Base-by-base conservation (phyloP, 2,113 vertebrate genomes). In the Leucopsar rothschildi region DNA sequence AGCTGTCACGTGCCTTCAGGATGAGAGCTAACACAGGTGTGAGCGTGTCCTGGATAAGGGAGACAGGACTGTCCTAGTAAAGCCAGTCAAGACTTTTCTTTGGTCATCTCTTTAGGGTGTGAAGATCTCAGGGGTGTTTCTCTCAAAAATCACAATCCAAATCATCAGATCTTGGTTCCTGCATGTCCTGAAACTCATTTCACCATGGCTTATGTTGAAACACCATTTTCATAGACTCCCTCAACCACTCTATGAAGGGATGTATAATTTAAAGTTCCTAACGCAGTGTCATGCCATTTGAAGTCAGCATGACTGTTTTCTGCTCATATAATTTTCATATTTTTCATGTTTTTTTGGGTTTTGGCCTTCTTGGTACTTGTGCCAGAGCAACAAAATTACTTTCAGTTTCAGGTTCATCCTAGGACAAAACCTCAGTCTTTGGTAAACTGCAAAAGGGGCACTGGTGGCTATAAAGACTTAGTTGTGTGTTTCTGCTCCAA, bases 21-120 rank as follows among this genome's bases (percentile, higher is more conserved):
- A 31, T 5, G 27, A 33, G 45, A 40, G 39, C 31, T 55, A 15
- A 7, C 9, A 5, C 1, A 40, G 50, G 8, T 1, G 1, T 15
- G 25, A 64, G 10, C 44, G 3, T 1, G 0, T 29, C 66, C 45
- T 56, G 52, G 29, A 2, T 5, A 22, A 25, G 3, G 1, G 10
- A 20, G 11, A 37, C 12, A 10, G 27, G 14, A 27, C 59, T 55
- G 12, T 29, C 68, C 63, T 4, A 8, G 14, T 5, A 29, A 79
- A 10, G 7, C 21, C 7, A 2, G 15, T 5, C 39, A 44, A 7
- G 1, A 6, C 8, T 76, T 53, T 49, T 4, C 16, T 52, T 47
- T 6, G 11, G 12, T 47, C 16, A 12, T 29, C 20, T 47, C 47
- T 79, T 53, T 17, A 27, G 44, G 35, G 45, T 16, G 7, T 19